Evolutionary conservation across 2,113 vertebrate genomes (phyloP).

Genomic region (Pterocles burchelli): DNA sequence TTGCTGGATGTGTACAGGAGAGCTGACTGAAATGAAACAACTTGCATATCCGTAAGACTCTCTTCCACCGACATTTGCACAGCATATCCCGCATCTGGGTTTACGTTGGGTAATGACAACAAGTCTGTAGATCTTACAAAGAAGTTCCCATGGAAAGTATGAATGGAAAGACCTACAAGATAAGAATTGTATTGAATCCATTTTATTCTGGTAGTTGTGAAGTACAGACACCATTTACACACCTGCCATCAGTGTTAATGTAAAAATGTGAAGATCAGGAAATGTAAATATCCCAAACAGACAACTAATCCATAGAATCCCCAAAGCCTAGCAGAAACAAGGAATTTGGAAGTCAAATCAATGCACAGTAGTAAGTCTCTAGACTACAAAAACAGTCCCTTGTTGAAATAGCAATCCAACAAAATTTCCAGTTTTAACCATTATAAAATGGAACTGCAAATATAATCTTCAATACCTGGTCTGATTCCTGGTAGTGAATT

Average conservation of each 20-base stretch:
- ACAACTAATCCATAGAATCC: neutral
- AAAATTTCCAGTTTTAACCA: neutral
- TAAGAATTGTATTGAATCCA: neutral
- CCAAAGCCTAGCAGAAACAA: neutral
- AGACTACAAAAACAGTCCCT: neutral
- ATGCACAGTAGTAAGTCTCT: neutral
- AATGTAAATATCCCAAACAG: neutral
- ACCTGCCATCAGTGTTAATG: neutral
- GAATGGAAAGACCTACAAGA: conserved; percentile 91
- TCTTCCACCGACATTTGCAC: conserved; percentile 98
- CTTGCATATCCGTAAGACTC: conserved; percentile 89
- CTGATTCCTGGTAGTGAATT: neutral
- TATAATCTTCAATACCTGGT: neutral
- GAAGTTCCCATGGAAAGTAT: conserved; percentile 99
- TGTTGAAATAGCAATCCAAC: neutral
- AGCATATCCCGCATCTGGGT: conserved; percentile 94
- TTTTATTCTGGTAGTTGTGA: neutral
- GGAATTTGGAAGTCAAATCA: neutral
- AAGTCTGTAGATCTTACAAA: conserved; percentile 96
- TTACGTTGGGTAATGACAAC: conserved; percentile 93
- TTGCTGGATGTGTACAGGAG: conserved; percentile 98
- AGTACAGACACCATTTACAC: neutral
- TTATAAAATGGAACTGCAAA: neutral
- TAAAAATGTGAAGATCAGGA: neutral
- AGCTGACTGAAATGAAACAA: conserved; percentile 95